Conservation (phyloP, 2,888 invertebrate genomes). For the Noctua janthina region DNA sequence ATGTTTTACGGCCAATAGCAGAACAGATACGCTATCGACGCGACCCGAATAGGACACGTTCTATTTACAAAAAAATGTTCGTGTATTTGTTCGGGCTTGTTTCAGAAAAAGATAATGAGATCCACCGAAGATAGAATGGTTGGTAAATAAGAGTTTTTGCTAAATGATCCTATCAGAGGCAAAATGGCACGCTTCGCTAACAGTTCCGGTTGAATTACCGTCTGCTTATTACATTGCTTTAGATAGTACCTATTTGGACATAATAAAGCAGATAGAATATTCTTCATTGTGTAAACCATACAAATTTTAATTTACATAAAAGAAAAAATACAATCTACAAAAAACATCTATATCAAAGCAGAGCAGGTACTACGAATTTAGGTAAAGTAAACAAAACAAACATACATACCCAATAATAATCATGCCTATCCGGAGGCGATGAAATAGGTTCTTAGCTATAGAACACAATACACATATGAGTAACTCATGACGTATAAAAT, state of each 20-base stretch:
- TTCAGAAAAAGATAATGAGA: constrained; percentile 29
- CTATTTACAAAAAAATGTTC: constrained; percentile 52
- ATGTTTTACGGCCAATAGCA: constrained; percentile 64
- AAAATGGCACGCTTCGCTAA: background rate
- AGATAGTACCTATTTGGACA: background rate
- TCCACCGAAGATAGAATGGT: background rate
- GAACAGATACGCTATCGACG: constrained; percentile 71
- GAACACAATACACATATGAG: background rate
- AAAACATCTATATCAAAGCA: background rate
- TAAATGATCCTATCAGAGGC: background rate
- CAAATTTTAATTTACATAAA: too few relatives aligned
- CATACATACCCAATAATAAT: background rate
- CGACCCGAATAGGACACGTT: constrained; percentile 66
- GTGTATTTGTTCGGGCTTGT: constrained; percentile 31
- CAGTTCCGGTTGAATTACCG: background rate
- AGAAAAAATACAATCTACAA: too few relatives aligned
- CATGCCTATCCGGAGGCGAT: background rate
- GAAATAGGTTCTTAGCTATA: background rate
- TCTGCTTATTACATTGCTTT: background rate
- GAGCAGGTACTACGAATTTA: background rate
- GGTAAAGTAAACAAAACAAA: background rate
- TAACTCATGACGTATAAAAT: background rate
- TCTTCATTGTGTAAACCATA: too few relatives aligned
- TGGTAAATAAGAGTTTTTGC: background rate
- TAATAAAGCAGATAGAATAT: background rate